Base-by-base conservation (phyloP, 1,140 invertebrate genomes). In the Epicauta chinensis region DNA sequence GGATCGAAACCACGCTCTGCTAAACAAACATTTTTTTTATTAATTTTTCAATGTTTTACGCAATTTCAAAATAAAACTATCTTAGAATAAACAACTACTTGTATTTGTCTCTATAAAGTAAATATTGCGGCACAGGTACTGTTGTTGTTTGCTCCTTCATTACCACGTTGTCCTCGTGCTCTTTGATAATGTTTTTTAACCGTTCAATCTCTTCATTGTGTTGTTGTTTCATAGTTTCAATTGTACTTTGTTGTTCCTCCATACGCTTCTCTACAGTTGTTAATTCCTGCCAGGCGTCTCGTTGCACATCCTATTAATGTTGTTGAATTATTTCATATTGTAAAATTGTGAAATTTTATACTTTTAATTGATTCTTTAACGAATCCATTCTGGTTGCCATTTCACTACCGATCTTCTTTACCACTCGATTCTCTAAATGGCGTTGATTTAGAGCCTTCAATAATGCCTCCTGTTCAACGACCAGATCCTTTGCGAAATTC, bases 291-390 rank as follows among this genome's bases (percentile, higher is more conserved):
- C 71, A 74, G 1, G 76, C 72, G 45, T 68, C 74, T 62, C 72
- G 71, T 50, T 77, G 73, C 38, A 80, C 72, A 52, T 62, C 71
- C 77, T 80, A 52, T 46, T 71, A 70, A 45, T 53, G 31, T 37
- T 23, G 16, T 3, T 11, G 10, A 12, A 34, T n/a, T n/a, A 34
- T 34, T 34, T 30, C 7, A 41, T 14, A 42, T 36, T 13, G 9
- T 34, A 36, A 30, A 34, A 34, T 34, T 9, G 10, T 7, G 5
- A 45, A 23, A 45, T 39, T 29, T 43, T 34, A 4, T 64, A 78
- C 77, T 58, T 79, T 77, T 13, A 79, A 56, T 63, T 79, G 74
- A 48, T 48, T 73, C 58, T 72, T 75, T 34, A 80, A 63, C n/a
- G 63, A 69, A 43, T 72, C 71, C 69, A 80, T 75, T 54, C 73